These are phyloP conservation scores for Equus przewalskii DNA, from an alignment of 2,113 vertebrate species.

Conservation along the genomic window DNA sequence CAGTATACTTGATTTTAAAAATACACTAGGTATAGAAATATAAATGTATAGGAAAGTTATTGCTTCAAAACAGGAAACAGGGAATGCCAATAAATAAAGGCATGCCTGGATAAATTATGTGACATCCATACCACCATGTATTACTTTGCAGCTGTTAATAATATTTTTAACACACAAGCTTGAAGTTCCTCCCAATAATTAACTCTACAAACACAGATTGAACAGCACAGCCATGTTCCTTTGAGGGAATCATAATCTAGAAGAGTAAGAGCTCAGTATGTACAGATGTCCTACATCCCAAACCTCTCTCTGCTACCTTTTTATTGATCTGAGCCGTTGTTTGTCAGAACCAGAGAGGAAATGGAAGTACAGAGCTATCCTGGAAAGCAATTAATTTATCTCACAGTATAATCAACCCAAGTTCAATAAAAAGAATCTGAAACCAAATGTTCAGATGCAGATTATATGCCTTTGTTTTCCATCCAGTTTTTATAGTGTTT, in stretches of 20 bases:
- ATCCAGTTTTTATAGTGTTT: slow-evolving; percentile 64
- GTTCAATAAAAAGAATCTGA: slow-evolving; percentile 60
- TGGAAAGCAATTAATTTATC: slow-evolving; percentile 27
- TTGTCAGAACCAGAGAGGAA: slow-evolving; percentile 47
- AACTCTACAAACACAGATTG: neutral
- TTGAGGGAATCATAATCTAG: neutral
- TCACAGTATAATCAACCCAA: neutral
- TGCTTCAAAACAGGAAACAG: neutral
- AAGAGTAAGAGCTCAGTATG: neutral
- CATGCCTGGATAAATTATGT: neutral
- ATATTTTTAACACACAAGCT: too few relatives aligned
- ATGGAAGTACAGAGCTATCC: neutral
- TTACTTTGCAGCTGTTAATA: neutral
- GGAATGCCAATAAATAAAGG: neutral
- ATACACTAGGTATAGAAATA: neutral
- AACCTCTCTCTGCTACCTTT: neutral
- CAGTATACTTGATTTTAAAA: neutral
- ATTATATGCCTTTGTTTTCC: slow-evolving; percentile 47
- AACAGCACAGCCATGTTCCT: neutral
- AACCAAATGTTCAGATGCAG: slow-evolving; percentile 56
- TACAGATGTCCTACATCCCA: neutral
- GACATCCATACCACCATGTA: rapidly evolving
- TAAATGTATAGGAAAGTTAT: neutral
- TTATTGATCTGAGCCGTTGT: neutral
- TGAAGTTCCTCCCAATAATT: neutral